These are phyloP conservation scores for Hippasteria phrygiana DNA, from an alignment of 53 echinoderm and acorn worm genomes.

Conservation along the genomic window DNA sequence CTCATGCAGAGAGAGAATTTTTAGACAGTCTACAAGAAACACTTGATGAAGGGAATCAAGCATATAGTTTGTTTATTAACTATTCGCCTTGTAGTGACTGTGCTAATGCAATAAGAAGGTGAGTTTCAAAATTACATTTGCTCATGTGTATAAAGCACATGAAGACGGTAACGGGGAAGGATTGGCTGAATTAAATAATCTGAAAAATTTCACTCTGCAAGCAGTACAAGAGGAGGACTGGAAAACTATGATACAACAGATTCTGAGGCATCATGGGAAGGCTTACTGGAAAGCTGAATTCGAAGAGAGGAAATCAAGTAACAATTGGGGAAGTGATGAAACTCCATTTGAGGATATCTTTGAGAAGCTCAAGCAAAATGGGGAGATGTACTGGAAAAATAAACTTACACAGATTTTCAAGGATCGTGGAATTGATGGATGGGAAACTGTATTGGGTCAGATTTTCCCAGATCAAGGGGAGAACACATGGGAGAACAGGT, in stretches of 20 bases:
- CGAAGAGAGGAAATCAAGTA: not conserved
- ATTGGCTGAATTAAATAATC: not conserved
- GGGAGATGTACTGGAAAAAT: not conserved
- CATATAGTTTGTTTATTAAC: not conserved
- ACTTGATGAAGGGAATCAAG: not conserved
- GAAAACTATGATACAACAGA: not conserved
- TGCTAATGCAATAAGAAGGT: not conserved
- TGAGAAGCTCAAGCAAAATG: not conserved
- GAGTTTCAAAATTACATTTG: not conserved
- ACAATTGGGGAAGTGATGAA: too few relatives aligned
- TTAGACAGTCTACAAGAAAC: not conserved
- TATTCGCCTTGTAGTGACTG: not conserved
- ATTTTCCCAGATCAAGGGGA: not conserved
- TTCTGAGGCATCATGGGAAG: not conserved
- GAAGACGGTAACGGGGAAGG: not conserved
- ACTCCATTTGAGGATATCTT: not conserved
- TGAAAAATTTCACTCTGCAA: not conserved
- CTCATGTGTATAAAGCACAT: not conserved
- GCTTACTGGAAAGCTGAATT: not conserved
- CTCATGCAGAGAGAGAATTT: not conserved
- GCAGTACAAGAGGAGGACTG: not conserved
- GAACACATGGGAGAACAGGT: not conserved
- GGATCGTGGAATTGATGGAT: not conserved
- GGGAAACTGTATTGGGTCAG: not conserved
- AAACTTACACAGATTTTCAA: not conserved